Percentiles rank a stretch among this genome's conserved stretches.
These are phyloP conservation scores for Coenonympha glycerion DNA, from an alignment of 2,888 invertebrate genomes.

Conservation along the genomic window DNA sequence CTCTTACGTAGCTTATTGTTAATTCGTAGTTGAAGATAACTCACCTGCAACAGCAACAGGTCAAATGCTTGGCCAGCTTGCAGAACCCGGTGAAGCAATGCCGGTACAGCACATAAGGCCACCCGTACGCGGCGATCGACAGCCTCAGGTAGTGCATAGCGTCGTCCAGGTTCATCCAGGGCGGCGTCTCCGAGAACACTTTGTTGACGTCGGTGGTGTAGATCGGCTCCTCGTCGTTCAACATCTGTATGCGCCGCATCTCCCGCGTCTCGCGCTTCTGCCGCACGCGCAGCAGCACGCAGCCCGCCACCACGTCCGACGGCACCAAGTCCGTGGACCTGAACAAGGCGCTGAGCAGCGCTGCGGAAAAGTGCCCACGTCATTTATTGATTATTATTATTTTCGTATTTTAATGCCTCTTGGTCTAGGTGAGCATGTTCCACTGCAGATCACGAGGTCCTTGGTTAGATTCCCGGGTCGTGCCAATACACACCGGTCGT, in stretches of 20 bases:
- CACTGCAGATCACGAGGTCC: too few relatives aligned
- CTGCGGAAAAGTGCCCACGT: slow-evolving; percentile 50
- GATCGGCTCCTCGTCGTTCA: slow-evolving; percentile 80
- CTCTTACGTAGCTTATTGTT: too few relatives aligned
- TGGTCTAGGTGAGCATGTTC: too few relatives aligned
- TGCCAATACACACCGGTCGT: too few relatives aligned
- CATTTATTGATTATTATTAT: not conserved
- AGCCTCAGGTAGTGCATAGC: slow-evolving; percentile 86
- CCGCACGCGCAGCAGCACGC: slow-evolving; percentile 86
- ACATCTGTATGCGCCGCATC: slow-evolving; percentile 79
- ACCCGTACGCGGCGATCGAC: slow-evolving; percentile 90
- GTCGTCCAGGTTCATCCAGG: slow-evolving; percentile 88
- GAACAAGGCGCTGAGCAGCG: slow-evolving; percentile 85
- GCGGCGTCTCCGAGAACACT: slow-evolving; percentile 79
- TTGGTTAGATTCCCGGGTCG: too few relatives aligned
- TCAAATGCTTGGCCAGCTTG: slow-evolving; percentile 80
- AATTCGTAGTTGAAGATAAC: slow-evolving; percentile 21
- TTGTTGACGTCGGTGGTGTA: slow-evolving; percentile 78
- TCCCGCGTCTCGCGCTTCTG: slow-evolving; percentile 84
- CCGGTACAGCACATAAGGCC: slow-evolving; percentile 88
- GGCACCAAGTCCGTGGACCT: slow-evolving; percentile 91
- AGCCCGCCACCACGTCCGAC: slow-evolving; percentile 91
- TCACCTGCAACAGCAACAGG: slow-evolving; percentile 84
- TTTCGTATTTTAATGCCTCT: too few relatives aligned
- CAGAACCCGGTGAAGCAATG: slow-evolving; percentile 85